Evolutionary conservation across 2,888 invertebrate species (phyloP), one percentile per base, ranked within the genome.

Genomic region (Calliopum simillimum): DNA sequence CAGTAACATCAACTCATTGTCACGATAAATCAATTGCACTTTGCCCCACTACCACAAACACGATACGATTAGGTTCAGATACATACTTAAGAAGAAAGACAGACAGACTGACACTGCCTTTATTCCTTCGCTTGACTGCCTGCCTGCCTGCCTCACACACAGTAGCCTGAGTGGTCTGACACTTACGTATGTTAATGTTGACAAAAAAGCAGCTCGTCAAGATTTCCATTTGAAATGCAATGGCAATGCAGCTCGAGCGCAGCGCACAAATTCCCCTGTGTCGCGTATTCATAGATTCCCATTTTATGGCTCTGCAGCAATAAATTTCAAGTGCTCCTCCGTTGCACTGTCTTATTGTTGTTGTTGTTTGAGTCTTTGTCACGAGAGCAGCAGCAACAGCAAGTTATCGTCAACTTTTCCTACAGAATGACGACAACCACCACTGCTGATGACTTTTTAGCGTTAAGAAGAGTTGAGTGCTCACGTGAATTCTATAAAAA

Each of bases 131-230:
- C 49, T 19, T n/a, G 16, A 14, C 13, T 47, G 62, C 46, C 21
- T 41, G 41, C 43, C 33, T 14, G 25, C 19, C 33, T 49, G 44
- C 25, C 62, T 72, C 68, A 67, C 61, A 33, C 33, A 76, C 81
- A 76, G 81, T 79, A 81, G 82, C 79, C 76, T 76, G 79, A 80
- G 76, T 71, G 75, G 72, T 75, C 78, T 80, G 81, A 80, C 82
- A 81, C 81, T 82, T 82, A 80, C 80, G 79, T 81, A 81, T 81
- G 82, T 81, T 82, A 82, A 82, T 82, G 78, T 76, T 81, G 81
- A 80, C 80, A 79, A 81, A 79, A 33, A 80, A 70, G 62, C 63
- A 51, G 55, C 74, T 65, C 73, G 77, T 67, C 71, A 64, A 69
- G 67, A 70, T 71, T 75, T 71, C 53, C 70, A 73, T 69, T 70